Evolutionary conservation across 2,888 invertebrate genomes (phyloP), one percentile per base, ranked within the genome.

Genomic region (Chymomyza caudatula): DNA sequence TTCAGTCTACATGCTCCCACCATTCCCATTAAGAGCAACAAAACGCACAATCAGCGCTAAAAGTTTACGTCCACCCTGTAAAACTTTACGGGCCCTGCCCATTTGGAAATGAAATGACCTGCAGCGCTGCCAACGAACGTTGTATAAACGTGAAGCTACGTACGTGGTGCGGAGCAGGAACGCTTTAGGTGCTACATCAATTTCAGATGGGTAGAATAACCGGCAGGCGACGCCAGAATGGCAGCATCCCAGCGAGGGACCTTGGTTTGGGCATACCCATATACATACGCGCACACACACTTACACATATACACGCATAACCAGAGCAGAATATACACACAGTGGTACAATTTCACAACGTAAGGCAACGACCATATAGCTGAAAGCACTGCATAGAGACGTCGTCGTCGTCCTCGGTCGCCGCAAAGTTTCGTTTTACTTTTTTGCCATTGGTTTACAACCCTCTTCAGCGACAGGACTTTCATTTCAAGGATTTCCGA

Each of bases 401-500:
- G 77, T 56, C 76, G 60, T 61, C 76, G 60, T 61, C 74, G 76
- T 79, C 60, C 68, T 63, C 69, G 49, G 70, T 71, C 71, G 69
- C 57, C 66, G 66, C 65, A 78, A 78, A 82, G 80, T 80, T 80
- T 85, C 82, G 56, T 75, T 77, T 75, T 73, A 61, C 82, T 63
- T 59, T 76, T 61, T 58, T 62, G 63, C 63, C 62, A 60, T 17
- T 57, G 42, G 71, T 63, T 63, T 60, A 60, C 78, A 76, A 65
- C 78, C 76, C 77, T 71, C 57, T 69, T 65, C 65, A 66, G 75
- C 37, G 53, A 56, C 67, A 77, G 81, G 81, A 80, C 77, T 77
- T 77, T 76, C 75, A 67, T 81, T 83, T 85, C 82, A 82, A 82
- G 82, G 86, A 85, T 84, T 82, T 82, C 86, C 86, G 84, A 83